Conservation (phyloP, 2,888 invertebrate species). For the Eupithecia inturbata region DNA sequence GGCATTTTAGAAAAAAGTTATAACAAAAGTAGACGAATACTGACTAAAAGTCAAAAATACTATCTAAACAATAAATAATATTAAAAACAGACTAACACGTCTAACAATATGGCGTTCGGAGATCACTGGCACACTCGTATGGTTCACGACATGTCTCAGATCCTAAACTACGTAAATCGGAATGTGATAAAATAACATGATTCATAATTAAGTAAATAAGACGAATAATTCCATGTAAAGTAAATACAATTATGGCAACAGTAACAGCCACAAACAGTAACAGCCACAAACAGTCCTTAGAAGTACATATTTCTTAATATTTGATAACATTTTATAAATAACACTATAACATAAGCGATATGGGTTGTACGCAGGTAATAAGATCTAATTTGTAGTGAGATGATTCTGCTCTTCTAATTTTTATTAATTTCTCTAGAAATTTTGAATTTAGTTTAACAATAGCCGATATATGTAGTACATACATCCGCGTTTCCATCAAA, state of each 20-base stretch:
- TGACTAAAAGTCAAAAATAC: conserved; percentile 47
- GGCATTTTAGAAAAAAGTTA: conserved; percentile 9
- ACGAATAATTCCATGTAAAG: conserved; percentile 16
- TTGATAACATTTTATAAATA: conserved; percentile 21
- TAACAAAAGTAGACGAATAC: conserved; percentile 42
- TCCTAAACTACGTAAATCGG: conserved; percentile 49
- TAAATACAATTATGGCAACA: conserved; percentile 12
- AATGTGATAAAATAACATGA: conserved; percentile 56
- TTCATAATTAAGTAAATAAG: conserved; percentile 52
- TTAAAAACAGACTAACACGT: conserved; percentile 58
- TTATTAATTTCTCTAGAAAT: neutral
- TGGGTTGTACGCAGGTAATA: conserved; percentile 39
- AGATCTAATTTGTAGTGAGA: conserved; percentile 36
- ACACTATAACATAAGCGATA: conserved; percentile 33
- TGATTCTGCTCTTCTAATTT: neutral
- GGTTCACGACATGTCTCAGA: conserved; percentile 42
- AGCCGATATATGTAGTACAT: neutral
- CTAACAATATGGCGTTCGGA: conserved; percentile 54
- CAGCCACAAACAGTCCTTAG: conserved; percentile 25
- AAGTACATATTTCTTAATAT: conserved; percentile 33
- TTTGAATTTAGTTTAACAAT: neutral
- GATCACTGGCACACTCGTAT: conserved; percentile 50
- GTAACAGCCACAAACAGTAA: conserved; percentile 26
- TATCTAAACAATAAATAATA: conserved; percentile 55
- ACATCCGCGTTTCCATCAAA: neutral